Percentiles rank a stretch among this genome's conserved stretches.
Conservation (phyloP, 2,797 vertebrate species). For the Enteromius argenteus region DNA sequence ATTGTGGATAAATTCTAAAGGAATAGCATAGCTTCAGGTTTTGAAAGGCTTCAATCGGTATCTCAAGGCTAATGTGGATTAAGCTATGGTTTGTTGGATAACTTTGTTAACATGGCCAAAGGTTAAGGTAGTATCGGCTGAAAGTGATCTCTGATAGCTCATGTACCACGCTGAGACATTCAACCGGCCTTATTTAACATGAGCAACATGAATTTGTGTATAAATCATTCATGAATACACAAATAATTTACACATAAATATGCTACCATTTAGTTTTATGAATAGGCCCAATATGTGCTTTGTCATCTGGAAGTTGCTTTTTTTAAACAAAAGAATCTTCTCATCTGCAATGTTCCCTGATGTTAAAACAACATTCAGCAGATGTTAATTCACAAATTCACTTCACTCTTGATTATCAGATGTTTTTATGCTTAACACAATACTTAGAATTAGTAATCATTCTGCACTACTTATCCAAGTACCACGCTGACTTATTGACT, state of each 20-base stretch:
- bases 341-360: background rate
- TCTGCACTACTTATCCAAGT: constrained; percentile 1
- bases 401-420: background rate
- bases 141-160: constrained; percentile 12
- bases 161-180: background rate
- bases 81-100: background rate
- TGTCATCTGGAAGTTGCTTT: background rate
- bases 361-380: constrained; percentile 14
- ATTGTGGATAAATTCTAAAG: constrained; percentile 22
- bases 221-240: constrained; percentile 1
- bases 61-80: constrained; percentile 23
- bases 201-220: background rate
- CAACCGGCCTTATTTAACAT: background rate
- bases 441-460: background rate
- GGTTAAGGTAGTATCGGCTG: constrained; percentile 10
- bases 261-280: background rate
- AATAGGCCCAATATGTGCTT: background rate
- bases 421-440: background rate
- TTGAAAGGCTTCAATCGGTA: constrained; percentile 1
- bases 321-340: background rate
- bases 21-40: constrained; percentile 22
- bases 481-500: background rate
- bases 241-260: constrained; percentile 7
- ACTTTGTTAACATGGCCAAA: background rate
- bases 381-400: constrained; percentile 12